These are phyloP conservation scores for Atlantisia rogersi DNA, from an alignment of 2,113 vertebrate species.

Conservation along the genomic window DNA sequence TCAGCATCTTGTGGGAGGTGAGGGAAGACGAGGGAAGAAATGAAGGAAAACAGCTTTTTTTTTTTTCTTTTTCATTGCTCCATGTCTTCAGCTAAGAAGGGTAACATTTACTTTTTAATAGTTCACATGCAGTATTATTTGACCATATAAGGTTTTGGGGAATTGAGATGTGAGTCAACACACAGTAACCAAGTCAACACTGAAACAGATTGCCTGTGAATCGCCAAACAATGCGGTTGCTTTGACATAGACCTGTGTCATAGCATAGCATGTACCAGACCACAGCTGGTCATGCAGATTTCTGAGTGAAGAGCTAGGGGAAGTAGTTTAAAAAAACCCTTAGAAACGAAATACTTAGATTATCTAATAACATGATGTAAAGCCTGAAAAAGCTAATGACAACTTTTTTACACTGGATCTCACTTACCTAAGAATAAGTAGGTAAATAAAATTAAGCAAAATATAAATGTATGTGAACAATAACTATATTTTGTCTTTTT, in stretches of 20 bases:
- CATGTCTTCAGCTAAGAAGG: background rate
- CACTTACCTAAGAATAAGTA: background rate
- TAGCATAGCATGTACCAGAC: background rate
- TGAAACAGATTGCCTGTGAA: background rate
- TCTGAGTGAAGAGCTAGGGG: background rate
- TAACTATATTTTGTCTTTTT: background rate
- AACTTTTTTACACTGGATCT: background rate
- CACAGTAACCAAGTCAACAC: constrained; percentile 39
- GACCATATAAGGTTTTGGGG: constrained; percentile 1
- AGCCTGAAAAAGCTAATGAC: background rate
- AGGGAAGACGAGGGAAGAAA: background rate
- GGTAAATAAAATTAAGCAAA: background rate
- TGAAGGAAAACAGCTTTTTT: background rate
- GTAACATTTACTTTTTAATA: background rate
- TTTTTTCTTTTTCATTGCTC: background rate
- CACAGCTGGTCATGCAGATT: background rate
- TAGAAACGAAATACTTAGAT: background rate
- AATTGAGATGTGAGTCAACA: constrained; percentile 23
- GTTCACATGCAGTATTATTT: background rate
- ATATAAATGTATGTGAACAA: background rate
- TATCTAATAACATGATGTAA: background rate
- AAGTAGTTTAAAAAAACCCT: background rate
- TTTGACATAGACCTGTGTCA: background rate
- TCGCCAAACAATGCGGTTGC: background rate
- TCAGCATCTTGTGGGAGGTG: background rate